Evolutionary conservation across 2,113 vertebrate species (phyloP).

Genomic region (Rhinopomastus cyanomelas): DNA sequence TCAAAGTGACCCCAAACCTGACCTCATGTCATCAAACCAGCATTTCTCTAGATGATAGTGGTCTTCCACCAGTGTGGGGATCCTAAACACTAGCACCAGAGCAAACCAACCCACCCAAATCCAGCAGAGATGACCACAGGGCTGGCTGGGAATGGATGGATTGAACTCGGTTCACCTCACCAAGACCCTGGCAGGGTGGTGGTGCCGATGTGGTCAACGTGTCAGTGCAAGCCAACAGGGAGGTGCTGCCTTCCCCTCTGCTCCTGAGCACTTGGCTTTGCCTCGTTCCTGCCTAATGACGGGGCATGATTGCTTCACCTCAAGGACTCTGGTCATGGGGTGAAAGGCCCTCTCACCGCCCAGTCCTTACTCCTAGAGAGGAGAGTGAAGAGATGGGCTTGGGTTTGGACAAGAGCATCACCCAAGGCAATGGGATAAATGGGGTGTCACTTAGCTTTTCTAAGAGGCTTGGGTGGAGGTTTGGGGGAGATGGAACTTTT

Average conservation of each 20-base stretch:
- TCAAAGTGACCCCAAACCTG: no score
- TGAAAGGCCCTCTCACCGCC: not conserved
- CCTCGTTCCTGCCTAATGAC: not conserved
- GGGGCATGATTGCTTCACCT: not conserved
- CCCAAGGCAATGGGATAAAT: no score
- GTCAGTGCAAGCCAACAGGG: not conserved
- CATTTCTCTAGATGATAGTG: accelerated
- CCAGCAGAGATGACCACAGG: not conserved
- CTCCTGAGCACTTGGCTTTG: not conserved
- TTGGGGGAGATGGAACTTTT: not conserved
- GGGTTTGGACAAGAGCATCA: accelerated
- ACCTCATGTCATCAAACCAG: no score
- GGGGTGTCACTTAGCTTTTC: not conserved
- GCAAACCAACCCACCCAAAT: not conserved
- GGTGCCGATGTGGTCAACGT: not conserved
- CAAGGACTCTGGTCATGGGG: not conserved
- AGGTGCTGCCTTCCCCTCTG: not conserved
- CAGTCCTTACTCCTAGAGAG: accelerated
- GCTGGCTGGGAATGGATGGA: accelerated
- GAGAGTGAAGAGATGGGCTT: not conserved
- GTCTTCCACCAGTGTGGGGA: accelerated
- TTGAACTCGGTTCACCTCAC: accelerated
- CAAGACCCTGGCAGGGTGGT: accelerated
- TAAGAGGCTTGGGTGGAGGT: not conserved
- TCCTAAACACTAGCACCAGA: not conserved